Conservation (phyloP, 2,888 invertebrate species). For the Ferrisia virgata region DNA sequence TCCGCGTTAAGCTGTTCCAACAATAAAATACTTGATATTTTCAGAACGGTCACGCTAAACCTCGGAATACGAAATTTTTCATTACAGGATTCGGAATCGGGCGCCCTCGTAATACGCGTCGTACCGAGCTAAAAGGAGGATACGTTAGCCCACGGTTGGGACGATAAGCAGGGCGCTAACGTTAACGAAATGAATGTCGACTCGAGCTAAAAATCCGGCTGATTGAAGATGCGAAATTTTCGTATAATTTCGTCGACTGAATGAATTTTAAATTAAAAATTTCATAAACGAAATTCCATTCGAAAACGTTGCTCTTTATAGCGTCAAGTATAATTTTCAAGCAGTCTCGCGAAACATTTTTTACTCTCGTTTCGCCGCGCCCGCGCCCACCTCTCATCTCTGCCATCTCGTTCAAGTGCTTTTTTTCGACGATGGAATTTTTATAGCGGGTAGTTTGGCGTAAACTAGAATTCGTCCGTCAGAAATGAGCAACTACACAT, state of each 20-base stretch:
- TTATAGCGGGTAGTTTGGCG: not conserved
- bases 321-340: constrained; percentile 8
- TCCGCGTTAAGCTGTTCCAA: not conserved
- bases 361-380: not conserved
- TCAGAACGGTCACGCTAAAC: constrained; percentile 1
- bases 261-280: constrained; percentile 26
- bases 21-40: not conserved
- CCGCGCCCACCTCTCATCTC: not conserved
- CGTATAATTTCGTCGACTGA: constrained; percentile 15
- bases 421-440: not conserved
- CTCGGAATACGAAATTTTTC: not conserved
- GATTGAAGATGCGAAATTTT: constrained; percentile 28
- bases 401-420: not conserved
- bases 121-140: not conserved
- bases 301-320: not conserved
- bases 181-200: not conserved
- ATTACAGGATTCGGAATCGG: not conserved
- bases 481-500: not conserved
- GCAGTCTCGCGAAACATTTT: constrained; percentile 13
- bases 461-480: not conserved
- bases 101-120: not conserved
- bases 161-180: not conserved
- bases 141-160: not conserved
- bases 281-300: constrained; percentile 26
- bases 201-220: not conserved